Evolutionary conservation across 2,113 vertebrate genomes (phyloP).

Genomic region (Pica pica): DNA sequence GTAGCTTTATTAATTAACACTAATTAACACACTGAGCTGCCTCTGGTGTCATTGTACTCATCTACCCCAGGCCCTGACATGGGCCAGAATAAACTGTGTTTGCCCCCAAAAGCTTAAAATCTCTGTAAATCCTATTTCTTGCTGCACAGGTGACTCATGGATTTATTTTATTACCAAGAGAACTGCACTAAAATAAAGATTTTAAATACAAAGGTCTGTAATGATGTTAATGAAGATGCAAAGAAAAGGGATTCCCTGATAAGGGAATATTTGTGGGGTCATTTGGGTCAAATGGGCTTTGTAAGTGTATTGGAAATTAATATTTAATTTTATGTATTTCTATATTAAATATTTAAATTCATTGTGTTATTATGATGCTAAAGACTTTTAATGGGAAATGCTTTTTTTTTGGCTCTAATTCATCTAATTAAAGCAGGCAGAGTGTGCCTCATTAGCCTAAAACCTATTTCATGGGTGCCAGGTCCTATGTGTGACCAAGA

Average conservation of each 20-base stretch:
- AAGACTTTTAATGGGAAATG: neutral
- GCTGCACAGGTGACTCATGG: neutral
- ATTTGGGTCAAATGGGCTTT: neutral
- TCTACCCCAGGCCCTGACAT: neutral
- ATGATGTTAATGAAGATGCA: neutral
- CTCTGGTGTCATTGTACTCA: neutral
- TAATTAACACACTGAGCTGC: neutral
- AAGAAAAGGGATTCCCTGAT: neutral
- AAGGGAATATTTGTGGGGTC: neutral
- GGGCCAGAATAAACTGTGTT: neutral
- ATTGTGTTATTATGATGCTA: neutral
- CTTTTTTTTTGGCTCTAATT: neutral
- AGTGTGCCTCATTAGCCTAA: neutral
- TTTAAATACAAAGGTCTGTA: neutral
- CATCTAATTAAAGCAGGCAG: neutral
- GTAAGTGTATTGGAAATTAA: neutral
- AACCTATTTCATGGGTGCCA: neutral
- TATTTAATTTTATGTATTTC: neutral
- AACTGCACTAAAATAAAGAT: neutral
- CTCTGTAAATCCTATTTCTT: neutral
- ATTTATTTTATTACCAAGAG: neutral
- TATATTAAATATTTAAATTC: neutral
- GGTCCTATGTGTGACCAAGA: fast-evolving
- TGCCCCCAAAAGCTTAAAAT: neutral
- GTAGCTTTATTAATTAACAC: neutral